Percentiles rank a stretch among this genome's conserved stretches.
Conservation (phyloP, 2,888 invertebrate species). For the Dexiosoma caninum region DNA sequence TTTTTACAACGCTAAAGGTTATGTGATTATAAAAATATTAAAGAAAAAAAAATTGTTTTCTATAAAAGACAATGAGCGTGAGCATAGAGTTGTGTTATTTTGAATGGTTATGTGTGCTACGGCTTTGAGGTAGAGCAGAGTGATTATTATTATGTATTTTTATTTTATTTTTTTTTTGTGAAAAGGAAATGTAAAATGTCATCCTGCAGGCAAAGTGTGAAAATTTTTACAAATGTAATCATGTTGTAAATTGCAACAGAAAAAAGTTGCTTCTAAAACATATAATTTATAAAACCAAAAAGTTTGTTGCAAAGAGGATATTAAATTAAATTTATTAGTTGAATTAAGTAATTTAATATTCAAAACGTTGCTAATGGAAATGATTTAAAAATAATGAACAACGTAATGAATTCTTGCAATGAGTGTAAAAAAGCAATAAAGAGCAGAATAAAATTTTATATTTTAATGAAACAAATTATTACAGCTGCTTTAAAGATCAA, state of each 20-base stretch:
- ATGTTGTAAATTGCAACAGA: constrained; percentile 65
- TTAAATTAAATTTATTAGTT: constrained; percentile 25
- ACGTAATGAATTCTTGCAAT: too few species aligned
- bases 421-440: too few species aligned
- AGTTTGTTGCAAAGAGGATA: constrained; percentile 12
- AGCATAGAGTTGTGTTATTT: not conserved
- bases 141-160: not conserved
- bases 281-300: constrained; percentile 36
- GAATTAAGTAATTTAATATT: constrained; percentile 1
- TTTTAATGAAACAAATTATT: too few species aligned
- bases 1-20: constrained; percentile 50
- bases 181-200: constrained; percentile 57
- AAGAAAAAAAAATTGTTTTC: constrained; percentile 13
- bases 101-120: not conserved
- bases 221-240: constrained; percentile 59
- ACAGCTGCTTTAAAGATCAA: too few species aligned
- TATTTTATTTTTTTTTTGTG: not conserved
- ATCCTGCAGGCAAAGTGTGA: constrained; percentile 56
- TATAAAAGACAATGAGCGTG: constrained; percentile 14
- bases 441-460: too few species aligned
- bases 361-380: constrained; percentile 1
- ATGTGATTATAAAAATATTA: constrained; percentile 48
- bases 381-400: not conserved
- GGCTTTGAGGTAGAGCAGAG: not conserved
- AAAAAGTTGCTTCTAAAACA: constrained; percentile 26